Evolutionary conservation across 2,888 invertebrate genomes (phyloP).

Genomic region (Eupithecia pulchellata): DNA sequence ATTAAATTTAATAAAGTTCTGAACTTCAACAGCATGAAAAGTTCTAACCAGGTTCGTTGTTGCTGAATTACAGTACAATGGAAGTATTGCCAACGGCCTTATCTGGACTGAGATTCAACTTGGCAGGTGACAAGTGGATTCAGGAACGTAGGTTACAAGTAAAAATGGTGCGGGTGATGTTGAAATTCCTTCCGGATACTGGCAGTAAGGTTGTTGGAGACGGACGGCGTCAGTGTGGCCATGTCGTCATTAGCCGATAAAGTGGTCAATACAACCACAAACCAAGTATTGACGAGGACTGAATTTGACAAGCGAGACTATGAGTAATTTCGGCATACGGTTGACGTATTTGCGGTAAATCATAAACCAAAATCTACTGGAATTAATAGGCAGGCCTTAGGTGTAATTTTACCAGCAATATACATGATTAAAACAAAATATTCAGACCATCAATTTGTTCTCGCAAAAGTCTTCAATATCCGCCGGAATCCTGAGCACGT

Average conservation of each 20-base stretch:
- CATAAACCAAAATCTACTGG: not conserved
- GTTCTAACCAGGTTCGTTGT: no score
- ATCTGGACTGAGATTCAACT: no score
- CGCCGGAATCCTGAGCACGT: slow-evolving; percentile 47
- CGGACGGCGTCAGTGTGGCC: no score
- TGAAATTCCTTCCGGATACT: no score
- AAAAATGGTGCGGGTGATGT: no score
- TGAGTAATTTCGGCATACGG: not conserved
- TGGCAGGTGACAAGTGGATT: no score
- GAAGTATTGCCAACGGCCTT: no score
- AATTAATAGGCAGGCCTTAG: not conserved
- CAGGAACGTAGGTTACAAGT: no score
- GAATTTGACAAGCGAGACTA: slow-evolving; percentile 1
- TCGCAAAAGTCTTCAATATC: slow-evolving; percentile 48
- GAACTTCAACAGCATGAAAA: not conserved
- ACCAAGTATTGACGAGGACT: not conserved
- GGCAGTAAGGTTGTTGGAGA: no score
- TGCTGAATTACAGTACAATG: no score
- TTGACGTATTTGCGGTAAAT: not conserved
- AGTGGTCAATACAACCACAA: slow-evolving; percentile 1
- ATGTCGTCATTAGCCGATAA: no score
- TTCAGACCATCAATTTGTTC: slow-evolving; percentile 45
- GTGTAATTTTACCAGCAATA: not conserved
- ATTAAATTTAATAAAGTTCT: no score
- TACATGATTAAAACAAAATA: slow-evolving; percentile 29